Percentiles rank a stretch among this genome's conserved stretches.
These are phyloP conservation scores for Sorex araneus DNA, from an alignment of 2,113 vertebrate species.

Conservation along the genomic window DNA sequence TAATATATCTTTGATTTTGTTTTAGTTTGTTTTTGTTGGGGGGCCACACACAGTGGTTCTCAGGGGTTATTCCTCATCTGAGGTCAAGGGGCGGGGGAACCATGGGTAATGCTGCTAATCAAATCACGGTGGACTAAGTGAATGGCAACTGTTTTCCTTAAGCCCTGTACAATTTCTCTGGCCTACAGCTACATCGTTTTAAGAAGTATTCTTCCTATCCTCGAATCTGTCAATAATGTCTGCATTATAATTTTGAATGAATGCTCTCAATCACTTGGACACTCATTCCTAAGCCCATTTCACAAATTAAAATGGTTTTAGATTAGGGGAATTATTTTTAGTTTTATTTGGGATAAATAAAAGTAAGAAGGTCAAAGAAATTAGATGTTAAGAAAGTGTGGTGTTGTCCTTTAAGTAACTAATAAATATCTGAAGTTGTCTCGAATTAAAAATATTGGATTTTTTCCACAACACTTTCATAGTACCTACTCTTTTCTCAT, in stretches of 20 bases:
- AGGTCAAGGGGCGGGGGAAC: no score
- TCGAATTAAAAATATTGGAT: background rate
- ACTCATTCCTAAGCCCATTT: background rate
- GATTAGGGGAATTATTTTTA: background rate
- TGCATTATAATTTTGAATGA: background rate
- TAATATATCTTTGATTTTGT: no score
- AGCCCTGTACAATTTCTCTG: no score
- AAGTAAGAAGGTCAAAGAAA: no score
- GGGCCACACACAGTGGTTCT: no score
- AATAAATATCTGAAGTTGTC: background rate
- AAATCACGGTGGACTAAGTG: no score
- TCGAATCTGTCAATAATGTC: background rate
- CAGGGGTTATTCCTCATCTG: no score
- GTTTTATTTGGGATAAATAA: background rate
- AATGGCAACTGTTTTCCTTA: no score
- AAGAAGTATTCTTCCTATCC: background rate
- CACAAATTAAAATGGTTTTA: slow-evolving; percentile 6
- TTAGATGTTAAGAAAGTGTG: background rate
- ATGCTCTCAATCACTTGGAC: background rate
- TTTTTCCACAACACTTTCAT: background rate
- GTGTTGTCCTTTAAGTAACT: background rate
- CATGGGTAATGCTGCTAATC: no score
- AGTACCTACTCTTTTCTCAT: background rate
- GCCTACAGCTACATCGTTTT: no score
- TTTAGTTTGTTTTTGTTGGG: no score